Evolutionary conservation across 37 sponge, comb jelly and placozoan species (phyloP).

Genomic region (Lycopodina hypogea): DNA sequence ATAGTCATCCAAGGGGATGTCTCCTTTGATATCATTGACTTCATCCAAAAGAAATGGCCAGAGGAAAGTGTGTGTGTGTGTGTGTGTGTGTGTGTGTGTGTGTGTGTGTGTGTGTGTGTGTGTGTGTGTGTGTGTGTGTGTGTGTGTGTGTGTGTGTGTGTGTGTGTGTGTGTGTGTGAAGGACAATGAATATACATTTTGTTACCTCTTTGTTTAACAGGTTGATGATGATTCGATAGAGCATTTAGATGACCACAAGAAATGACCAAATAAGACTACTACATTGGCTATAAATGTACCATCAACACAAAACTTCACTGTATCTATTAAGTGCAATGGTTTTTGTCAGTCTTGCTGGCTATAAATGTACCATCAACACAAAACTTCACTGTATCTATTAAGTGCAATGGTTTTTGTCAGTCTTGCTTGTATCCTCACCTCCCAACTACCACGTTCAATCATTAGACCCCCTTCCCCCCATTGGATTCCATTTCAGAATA

Average conservation of each 20-base stretch:
- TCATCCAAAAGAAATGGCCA: conserved; percentile 82
- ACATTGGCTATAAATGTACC: background rate
- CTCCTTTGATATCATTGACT: conserved; percentile 69
- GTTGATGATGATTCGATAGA: conserved; percentile 61
- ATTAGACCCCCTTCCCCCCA: too few relatives aligned
- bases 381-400: background rate
- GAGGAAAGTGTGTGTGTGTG: conserved; percentile 83
- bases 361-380: background rate
- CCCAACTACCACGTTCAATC: too few relatives aligned
- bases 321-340: background rate
- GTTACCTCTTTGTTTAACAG: conserved; percentile 11
- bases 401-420: too few relatives aligned
- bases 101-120: background rate
- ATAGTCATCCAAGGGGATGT: conserved; percentile 94
- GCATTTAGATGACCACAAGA: conserved; percentile 44
- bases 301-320: background rate
- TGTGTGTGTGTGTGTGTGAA: background rate
- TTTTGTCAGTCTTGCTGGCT: too few relatives aligned
- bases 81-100: background rate
- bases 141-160: background rate
- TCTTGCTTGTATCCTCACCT: too few relatives aligned
- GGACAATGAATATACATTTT: background rate
- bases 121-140: background rate
- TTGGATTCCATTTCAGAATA: too few relatives aligned
- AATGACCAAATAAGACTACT: conserved; percentile 9